Base-by-base conservation (phyloP, 2,113 vertebrate genomes). In the Eurypyga helias region DNA sequence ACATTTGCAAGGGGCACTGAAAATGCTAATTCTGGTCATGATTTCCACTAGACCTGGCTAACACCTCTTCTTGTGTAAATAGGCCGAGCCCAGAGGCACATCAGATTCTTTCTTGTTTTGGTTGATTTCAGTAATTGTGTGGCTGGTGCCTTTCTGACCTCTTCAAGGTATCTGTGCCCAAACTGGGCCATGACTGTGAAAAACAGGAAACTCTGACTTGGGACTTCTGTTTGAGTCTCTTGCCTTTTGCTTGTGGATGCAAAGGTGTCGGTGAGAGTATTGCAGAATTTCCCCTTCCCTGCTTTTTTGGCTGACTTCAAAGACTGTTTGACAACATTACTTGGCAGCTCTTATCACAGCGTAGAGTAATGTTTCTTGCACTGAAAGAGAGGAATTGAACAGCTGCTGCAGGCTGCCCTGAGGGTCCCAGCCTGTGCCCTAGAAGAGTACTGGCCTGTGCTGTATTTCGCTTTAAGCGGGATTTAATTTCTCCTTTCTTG, bases 201-300 rank as follows among this genome's bases (percentile, higher is more conserved):
- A 96, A 96, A 90, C 90, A 84, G 97, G 93, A 92, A 96, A 84
- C 34, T 65, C 83, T 72, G 54, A 71, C 21, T 86, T 67, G 25
- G 28, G 13, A 58, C 13, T 83, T 88, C 79, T 94, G 43, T 87
- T 94, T 4, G 3, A 9, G 23, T 71, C 85, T 83, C 18, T 41
- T 61, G n/a, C 49, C 17, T 67, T 87, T 75, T 80, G 67, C 64
- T 70, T 85, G 49, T 90, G 80, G 46, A 84, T 89, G 34, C 55
- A 94, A 64, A 93, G 60, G 86, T 93, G 41, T 29, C 82, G 38
- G 20, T 95, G 55, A 78, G 17, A 83, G 19, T n/a, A 18, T 34
- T 87, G 45, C 8, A 7, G 38, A 84, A 89, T 87, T 89, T 93
- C 46, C 67, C 31, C 24, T 81, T 83, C 71, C 58, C 24, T 46